Base-by-base conservation (phyloP, 1,140 invertebrate species). In the Hetaerina americana region DNA sequence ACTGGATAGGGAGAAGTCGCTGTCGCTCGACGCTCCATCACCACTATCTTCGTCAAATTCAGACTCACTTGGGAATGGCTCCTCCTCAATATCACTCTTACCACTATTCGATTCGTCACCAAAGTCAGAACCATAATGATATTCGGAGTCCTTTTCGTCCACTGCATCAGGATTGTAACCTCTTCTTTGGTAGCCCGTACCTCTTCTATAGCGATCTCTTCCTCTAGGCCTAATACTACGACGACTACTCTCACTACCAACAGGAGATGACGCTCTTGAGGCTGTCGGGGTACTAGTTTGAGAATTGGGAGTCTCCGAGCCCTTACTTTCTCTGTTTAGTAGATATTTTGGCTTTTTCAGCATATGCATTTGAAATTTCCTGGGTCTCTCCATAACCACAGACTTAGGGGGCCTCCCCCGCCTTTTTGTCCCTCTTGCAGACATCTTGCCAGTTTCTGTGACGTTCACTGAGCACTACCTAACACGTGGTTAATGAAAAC, bases 341-440 rank as follows among this genome's bases (percentile, higher is more conserved):
- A 94, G 85, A 82, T 95, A 95, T 86, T 94, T 95, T 8, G 94
- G 93, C 82, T 95, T 96, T 83, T 95, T 94, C 79, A 95, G 86
- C 78, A 94, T 83, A 83, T 92, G 89, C 83, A 90, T 92, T 80
- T 92, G 90, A 82, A 92, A 93, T 84, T 91, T 92, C 78, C 88
- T 89, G 76, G 89, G 87, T 78, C 89, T 88, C 78, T 93, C 92
- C 84, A 91, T 86, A 80, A 88, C 89, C 76, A 91, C 89, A 72
- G 92, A 90, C 86, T 94, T 95, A 75, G 93, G 93, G 77, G 93
- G 93, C 75, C 93, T 88, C 76, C 93, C 93, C 82, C 92, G 85
- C 81, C 93, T 89, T 81, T 94, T 94, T 75, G 88, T 86, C 76
- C 92, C 91, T 82, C 93, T 88, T 76, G 90, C 88, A 76, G 90